phyloP scores from a whole-genome alignment of 2,113 vertebrate genomes.

The Gnathonemus echidnorhynchus region DNA sequence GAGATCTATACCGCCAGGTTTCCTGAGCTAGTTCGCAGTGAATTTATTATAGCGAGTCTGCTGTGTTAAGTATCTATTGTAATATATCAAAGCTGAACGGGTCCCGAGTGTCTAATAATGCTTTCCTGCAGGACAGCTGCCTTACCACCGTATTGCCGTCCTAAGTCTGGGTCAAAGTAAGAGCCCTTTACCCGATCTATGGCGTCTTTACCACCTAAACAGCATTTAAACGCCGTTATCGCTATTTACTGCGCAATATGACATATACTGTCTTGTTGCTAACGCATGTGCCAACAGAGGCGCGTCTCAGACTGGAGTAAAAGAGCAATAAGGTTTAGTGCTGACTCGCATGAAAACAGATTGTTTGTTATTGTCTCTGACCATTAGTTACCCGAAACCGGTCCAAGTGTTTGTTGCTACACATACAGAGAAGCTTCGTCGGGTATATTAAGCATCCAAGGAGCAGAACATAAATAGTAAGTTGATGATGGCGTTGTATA shows the following conservation, averaged over 20 bases:
- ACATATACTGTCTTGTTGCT: not conserved
- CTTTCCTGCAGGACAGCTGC: not conserved
- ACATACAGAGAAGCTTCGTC: not conserved
- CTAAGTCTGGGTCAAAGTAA: not conserved
- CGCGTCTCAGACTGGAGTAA: not conserved
- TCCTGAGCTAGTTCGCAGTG: slow-evolving; percentile 22
- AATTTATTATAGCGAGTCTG: slow-evolving; percentile 30
- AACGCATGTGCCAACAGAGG: not conserved
- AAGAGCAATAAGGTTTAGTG: not conserved
- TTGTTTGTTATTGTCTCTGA: not conserved
- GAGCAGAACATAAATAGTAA: not conserved
- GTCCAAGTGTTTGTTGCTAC: not conserved
- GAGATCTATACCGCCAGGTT: slow-evolving; percentile 21
- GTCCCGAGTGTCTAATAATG: slow-evolving; percentile 17
- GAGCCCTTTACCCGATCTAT: no score
- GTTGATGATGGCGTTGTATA: not conserved
- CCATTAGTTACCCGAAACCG: not conserved
- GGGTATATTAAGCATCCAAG: not conserved
- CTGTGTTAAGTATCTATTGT: slow-evolving; percentile 24
- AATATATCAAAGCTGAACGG: slow-evolving; percentile 22
- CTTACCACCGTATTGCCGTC: not conserved
- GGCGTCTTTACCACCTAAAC: not conserved
- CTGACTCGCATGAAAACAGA: not conserved
- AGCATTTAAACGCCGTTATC: not conserved
- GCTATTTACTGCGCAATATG: not conserved